These are phyloP conservation scores for Ophiodon elongatus DNA, from an alignment of 2,113 vertebrate genomes.

Conservation along the genomic window DNA sequence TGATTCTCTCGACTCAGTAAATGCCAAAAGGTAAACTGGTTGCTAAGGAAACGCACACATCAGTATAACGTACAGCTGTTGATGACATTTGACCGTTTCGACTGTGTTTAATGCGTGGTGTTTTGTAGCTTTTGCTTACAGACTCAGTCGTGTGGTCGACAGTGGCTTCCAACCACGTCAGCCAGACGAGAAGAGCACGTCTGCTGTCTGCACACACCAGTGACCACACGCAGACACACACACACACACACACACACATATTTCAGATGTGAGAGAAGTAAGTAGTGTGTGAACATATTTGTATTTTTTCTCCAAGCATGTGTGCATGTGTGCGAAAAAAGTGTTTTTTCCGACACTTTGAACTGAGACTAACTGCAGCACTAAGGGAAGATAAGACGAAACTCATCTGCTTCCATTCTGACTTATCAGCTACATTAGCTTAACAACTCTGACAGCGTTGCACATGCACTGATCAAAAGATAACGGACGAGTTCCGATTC, in stretches of 20 bases:
- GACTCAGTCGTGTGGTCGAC: constrained; percentile 31
- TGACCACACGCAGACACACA: constrained; percentile 55
- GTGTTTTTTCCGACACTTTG: constrained; percentile 55
- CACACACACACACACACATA: constrained; percentile 24
- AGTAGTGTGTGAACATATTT: constrained; percentile 30
- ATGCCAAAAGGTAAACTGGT: not conserved
- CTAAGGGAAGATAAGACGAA: constrained; percentile 68
- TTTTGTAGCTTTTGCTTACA: constrained; percentile 33
- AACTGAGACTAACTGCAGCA: constrained; percentile 59
- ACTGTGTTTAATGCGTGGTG: constrained; percentile 4
- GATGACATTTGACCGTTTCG: not conserved
- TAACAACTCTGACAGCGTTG: constrained; percentile 42
- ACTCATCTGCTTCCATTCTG: constrained; percentile 59
- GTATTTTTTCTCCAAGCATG: constrained; percentile 28
- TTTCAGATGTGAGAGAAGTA: constrained; percentile 32
- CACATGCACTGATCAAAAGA: constrained; percentile 56
- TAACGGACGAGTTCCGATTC: constrained; percentile 24
- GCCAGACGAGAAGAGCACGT: constrained; percentile 54
- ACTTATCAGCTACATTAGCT: constrained; percentile 59
- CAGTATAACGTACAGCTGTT: not conserved
- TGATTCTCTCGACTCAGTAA: not conserved
- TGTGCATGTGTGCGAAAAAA: constrained; percentile 47
- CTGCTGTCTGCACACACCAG: constrained; percentile 52
- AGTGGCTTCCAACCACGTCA: constrained; percentile 58
- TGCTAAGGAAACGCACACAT: not conserved